Evolutionary conservation across 2,113 vertebrate species (phyloP).

Genomic region (Myotis yumanensis): DNA sequence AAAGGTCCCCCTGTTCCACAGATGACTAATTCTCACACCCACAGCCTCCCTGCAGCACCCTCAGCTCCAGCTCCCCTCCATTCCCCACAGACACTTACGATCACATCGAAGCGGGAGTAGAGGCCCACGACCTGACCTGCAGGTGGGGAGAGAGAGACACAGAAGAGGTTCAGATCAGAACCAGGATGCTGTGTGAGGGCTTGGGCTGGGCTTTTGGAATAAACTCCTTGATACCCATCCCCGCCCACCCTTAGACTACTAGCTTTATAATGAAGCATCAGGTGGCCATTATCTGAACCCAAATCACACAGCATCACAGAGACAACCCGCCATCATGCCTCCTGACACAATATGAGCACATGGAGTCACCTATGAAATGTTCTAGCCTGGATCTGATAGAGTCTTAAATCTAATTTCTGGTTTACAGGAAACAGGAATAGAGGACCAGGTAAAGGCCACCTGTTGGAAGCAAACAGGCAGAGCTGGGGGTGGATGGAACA

Average conservation of each 20-base stretch:
- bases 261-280: not conserved
- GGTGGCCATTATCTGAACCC: not conserved
- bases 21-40: not conserved
- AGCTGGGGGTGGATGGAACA: not conserved
- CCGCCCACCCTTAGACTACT: not conserved
- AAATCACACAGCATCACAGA: not conserved
- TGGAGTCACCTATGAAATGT: not conserved
- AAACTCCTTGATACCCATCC: not conserved
- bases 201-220: not conserved
- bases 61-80: too few species aligned
- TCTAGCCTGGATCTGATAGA: not conserved
- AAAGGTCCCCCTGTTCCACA: not conserved
- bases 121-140: constrained; percentile 94
- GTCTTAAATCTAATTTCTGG: not conserved
- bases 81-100: constrained; percentile 87
- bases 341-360: not conserved
- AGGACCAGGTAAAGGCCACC: not conserved
- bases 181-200: not conserved
- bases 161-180: not conserved
- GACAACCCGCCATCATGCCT: not conserved
- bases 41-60: not conserved
- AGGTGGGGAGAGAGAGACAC: not conserved
- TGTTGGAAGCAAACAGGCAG: not conserved
- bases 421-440: not conserved
- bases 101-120: constrained; percentile 96